Evolutionary conservation across 2,797 vertebrate species (phyloP), one percentile per base, ranked within the genome.

Genomic region (Enteromius treurensis): DNA sequence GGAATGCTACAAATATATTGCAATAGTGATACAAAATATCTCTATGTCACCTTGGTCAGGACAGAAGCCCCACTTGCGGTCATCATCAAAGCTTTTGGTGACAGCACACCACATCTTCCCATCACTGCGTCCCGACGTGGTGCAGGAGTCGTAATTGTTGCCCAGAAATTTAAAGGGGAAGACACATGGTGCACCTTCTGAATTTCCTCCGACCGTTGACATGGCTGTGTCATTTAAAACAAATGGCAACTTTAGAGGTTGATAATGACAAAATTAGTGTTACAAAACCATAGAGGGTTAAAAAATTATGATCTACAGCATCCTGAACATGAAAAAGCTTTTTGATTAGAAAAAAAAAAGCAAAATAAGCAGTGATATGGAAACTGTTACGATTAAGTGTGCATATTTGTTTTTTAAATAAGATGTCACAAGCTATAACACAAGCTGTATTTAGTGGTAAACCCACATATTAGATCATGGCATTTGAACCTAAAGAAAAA

Each of bases 31-130:
- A 34, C 3, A n/a, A 71, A 37, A 74, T 47, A 85, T 29, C 4
- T 7, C 1, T 77, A 8, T 15, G n/a, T 8, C 92, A 99, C 98
- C 98, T 96, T 97, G 96, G 53, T 99, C 98, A 0, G 98, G 98
- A 90, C 98, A 99, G 85, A 99, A 99, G 85, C 98, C 98, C 98
- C 98, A 99, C 89, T 99, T 97, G 87, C 97, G 97, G 90, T 99
- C 98, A 0, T 99, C 97, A 0, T 99, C 97, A 0, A 97, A 99
- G 89, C 92, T 99, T 84, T 94, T 94, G 7, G 95, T 96, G 21
- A 91, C 92, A 0, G 93, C 95, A 0, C 98, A 99, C 98, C 98
- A 99, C 92, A 96, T 90, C 87, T 98, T 99, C 71, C 97, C 97
- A 0, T 99, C 98, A 0, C 92, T 97, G 82, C 98, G 97, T 47